These are phyloP conservation scores for Notarius quadriscutis DNA, from an alignment of 2,113 vertebrate species.

Conservation along the genomic window DNA sequence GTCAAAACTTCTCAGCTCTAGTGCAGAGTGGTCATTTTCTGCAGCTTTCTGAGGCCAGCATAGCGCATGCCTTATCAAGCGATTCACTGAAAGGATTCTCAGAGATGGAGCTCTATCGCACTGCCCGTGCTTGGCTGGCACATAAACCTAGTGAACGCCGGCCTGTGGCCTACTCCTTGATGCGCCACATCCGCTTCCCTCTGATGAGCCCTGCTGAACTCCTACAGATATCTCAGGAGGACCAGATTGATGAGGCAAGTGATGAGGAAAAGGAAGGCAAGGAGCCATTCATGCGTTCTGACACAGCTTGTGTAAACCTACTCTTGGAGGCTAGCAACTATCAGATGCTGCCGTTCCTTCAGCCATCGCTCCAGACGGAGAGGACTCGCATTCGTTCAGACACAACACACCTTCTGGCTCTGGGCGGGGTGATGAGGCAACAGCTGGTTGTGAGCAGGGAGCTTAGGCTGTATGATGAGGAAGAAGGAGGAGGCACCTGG, in stretches of 20 bases:
- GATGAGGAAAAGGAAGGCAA: conserved; percentile 1
- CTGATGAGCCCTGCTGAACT: conserved; percentile 77
- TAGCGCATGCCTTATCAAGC: conserved; percentile 68
- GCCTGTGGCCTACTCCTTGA: conserved; percentile 63
- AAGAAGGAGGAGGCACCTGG: conserved; percentile 61
- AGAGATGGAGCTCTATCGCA: conserved; percentile 76
- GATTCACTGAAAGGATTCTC: conserved; percentile 71
- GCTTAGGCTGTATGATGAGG: conserved; percentile 73
- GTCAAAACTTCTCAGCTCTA: conserved; percentile 69
- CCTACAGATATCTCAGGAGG: conserved; percentile 77
- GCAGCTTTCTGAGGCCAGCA: conserved; percentile 67
- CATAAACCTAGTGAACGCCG: conserved; percentile 59
- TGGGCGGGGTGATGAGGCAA: conserved; percentile 80
- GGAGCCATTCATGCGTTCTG: conserved; percentile 68
- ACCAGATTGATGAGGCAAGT: conserved; percentile 55
- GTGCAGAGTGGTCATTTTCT: conserved; percentile 64
- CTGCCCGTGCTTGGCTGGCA: conserved; percentile 70
- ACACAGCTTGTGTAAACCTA: conserved; percentile 77
- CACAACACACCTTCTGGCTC: conserved; percentile 70
- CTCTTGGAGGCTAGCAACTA: conserved; percentile 82
- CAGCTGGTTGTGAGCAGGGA: conserved; percentile 80
- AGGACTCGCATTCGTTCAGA: conserved; percentile 77
- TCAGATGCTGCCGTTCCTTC: conserved; percentile 82
- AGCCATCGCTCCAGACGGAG: conserved; percentile 75
- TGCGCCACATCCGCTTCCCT: conserved; percentile 77